Evolutionary conservation across 2,888 invertebrate genomes (phyloP).

Genomic region (Amblyjoppa fuscipennis): DNA sequence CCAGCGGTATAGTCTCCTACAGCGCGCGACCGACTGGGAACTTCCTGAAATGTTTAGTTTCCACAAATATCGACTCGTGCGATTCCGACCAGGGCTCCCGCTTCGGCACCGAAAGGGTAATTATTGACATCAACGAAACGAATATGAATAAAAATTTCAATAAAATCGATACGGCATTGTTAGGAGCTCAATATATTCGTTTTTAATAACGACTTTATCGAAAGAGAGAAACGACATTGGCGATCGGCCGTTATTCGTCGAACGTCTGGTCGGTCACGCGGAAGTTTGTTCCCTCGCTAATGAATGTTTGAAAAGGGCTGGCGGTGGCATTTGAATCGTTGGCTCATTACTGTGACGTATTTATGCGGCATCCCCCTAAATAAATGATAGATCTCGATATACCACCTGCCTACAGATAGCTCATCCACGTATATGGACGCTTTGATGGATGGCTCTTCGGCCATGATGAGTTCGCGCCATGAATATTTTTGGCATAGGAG

Average conservation of each 20-base stretch:
- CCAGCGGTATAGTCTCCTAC: no score
- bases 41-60: no score
- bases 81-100: no score
- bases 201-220: not conserved
- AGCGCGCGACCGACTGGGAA: no score
- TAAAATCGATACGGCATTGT: no score
- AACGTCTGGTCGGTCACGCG: not conserved
- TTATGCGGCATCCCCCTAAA: not conserved
- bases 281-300: not conserved
- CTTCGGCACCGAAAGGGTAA: no score
- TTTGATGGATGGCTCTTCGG: not conserved
- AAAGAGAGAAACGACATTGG: not conserved
- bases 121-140: no score
- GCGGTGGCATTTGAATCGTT: not conserved
- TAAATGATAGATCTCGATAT: not conserved
- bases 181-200: not conserved
- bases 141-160: no score
- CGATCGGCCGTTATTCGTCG: not conserved
- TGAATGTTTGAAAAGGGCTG: constrained; percentile 6
- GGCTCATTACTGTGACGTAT: constrained; percentile 1
- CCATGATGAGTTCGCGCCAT: not conserved
- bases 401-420: not conserved
- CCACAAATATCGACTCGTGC: no score
- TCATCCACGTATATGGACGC: not conserved
- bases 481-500: not conserved